Conservation (phyloP, 2,797 vertebrate genomes). For the Danio aesculapii region DNA sequence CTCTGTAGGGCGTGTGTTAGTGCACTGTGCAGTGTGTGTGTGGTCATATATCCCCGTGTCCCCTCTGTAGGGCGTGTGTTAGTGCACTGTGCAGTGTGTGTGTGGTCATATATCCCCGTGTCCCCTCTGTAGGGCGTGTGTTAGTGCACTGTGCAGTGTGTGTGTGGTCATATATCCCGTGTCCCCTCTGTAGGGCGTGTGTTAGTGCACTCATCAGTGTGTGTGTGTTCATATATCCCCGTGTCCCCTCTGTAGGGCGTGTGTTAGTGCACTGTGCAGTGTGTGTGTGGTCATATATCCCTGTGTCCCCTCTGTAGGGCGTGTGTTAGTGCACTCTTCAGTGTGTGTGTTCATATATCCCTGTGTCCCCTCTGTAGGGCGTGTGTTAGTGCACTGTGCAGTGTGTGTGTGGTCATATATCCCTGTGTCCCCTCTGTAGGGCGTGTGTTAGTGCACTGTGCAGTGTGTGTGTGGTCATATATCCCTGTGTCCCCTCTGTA, state of each 20-base stretch:
- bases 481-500: slow-evolving; percentile 56
- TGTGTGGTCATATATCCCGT: too few relatives aligned
- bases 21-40: slow-evolving; percentile 85
- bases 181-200: slow-evolving; percentile 71
- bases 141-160: slow-evolving; percentile 85
- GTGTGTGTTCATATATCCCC: too few relatives aligned
- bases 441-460: slow-evolving; percentile 83
- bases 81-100: slow-evolving; percentile 85
- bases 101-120: too few relatives aligned
- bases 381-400: slow-evolving; percentile 83
- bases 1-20: slow-evolving; percentile 77
- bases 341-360: slow-evolving; percentile 82
- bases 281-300: too few relatives aligned
- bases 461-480: slow-evolving; percentile 83
- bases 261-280: slow-evolving; percentile 84
- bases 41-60: too few relatives aligned
- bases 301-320: slow-evolving; percentile 65
- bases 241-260: slow-evolving; percentile 67
- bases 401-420: too few relatives aligned
- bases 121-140: slow-evolving; percentile 71
- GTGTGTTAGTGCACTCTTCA: slow-evolving; percentile 83
- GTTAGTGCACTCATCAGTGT: slow-evolving; percentile 84
- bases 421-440: slow-evolving; percentile 64
- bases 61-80: slow-evolving; percentile 75
- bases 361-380: slow-evolving; percentile 65